Base-by-base conservation (phyloP, 2,797 vertebrate genomes). In the Catostomus latipinnis region DNA sequence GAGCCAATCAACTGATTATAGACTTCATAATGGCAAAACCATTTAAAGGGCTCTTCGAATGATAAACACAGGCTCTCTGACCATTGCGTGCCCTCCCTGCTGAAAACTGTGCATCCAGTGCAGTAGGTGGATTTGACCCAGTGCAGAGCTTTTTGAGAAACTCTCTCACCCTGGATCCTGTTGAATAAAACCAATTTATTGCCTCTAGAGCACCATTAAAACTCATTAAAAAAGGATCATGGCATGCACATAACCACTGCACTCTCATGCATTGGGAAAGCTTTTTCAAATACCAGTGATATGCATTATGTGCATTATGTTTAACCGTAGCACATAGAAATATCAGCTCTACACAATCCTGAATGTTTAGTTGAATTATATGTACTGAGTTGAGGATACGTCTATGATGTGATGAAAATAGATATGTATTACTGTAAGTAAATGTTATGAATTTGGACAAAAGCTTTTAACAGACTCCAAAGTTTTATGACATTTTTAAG, bases 131-230 rank as follows among this genome's bases (percentile, higher is more conserved):
- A 82, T 9, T 60, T 54, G 70, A 74, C 65, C 62, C 8, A n/a
- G 71, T 57, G 52, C 71, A 65, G 76, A 54, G 61, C 69, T 81
- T 63, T 77, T 34, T 65, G 78, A 53, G 67, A 80, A 67, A 77
- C 76, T 71, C 77, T 71, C 71, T 61, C 70, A 52, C 49, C 46
- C 73, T 71, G 49, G 50, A 81, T 77, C 52, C 57, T 73, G 57
- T 63, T 74, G 80, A 72, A 82, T 73, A 82, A 82, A 84, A 66
- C 70, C 81, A 74, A 74, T 60, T 81, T 82, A 71, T 69, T 80
- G 73, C 77, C 79, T 80, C 58, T 62, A 67, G 61, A 80, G 71
- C 69, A 58, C 45, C 71, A 82, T 81, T 79, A 81, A 82, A 76
- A 71, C 53, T 70, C 72, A 71, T 74, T 56, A 67, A 79, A 81